Conservation (phyloP, 2,113 vertebrate species). For the Murina feae region DNA sequence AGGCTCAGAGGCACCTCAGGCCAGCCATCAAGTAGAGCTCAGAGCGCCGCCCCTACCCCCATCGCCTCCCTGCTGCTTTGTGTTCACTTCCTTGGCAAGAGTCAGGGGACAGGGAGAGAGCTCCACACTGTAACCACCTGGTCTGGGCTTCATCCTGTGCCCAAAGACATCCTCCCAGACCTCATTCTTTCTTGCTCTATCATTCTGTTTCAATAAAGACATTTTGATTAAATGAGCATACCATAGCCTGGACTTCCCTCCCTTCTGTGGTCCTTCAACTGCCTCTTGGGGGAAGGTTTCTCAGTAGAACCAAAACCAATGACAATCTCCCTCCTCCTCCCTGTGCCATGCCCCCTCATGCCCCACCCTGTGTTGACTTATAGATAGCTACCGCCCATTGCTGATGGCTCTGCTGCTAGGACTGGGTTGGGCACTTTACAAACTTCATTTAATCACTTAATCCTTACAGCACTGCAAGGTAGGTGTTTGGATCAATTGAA, state of each 20-base stretch:
- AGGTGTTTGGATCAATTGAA: slow-evolving; percentile 15
- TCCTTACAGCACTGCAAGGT: slow-evolving; percentile 1
- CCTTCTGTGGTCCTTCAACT: slow-evolving; percentile 41
- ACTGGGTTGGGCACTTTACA: not conserved
- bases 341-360: no score
- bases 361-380: not conserved
- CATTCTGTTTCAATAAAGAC: slow-evolving; percentile 76
- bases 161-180: slow-evolving; percentile 65
- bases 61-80: slow-evolving; percentile 52
- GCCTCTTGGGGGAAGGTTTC: not conserved
- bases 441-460: not conserved
- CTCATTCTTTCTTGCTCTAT: slow-evolving; percentile 62
- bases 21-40: slow-evolving; percentile 36
- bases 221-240: slow-evolving; percentile 71
- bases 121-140: not conserved
- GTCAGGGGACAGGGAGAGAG: slow-evolving; percentile 33
- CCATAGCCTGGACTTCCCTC: slow-evolving; percentile 37
- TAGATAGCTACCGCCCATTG: not conserved
- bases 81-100: slow-evolving; percentile 36
- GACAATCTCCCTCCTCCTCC: not conserved
- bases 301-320: not conserved
- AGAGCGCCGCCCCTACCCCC: slow-evolving; percentile 39
- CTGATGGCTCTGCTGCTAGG: not conserved
- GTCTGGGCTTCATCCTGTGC: slow-evolving; percentile 59
- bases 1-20: slow-evolving; percentile 3